Conservation (phyloP, 2,888 invertebrate genomes). For the Ramazzottius varieornatus region DNA sequence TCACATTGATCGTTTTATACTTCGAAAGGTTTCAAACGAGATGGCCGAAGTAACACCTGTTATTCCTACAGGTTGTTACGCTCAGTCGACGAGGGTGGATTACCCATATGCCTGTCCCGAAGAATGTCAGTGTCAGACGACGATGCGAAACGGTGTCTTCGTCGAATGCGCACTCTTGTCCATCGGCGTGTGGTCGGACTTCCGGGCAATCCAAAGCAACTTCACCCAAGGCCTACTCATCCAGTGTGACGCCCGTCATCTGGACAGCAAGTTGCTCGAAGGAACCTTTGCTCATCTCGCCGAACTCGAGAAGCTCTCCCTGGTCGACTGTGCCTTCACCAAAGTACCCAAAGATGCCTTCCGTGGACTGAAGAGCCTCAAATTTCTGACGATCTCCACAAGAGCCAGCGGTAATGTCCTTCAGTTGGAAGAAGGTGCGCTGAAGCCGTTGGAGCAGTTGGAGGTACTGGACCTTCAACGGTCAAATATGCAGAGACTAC, state of each 20-base stretch:
- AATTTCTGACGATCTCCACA: conserved; percentile 5
- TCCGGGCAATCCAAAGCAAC: conserved; percentile 54
- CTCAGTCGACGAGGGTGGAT: not conserved
- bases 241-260: conserved; percentile 31
- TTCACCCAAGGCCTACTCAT: conserved; percentile 51
- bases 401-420: not conserved
- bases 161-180: conserved; percentile 1
- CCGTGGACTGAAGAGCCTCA: conserved; percentile 6
- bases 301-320: conserved; percentile 5
- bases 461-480: conserved; percentile 6
- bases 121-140: not conserved
- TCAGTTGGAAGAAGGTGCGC: not conserved
- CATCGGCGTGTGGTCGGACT: conserved; percentile 33
- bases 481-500: conserved; percentile 4
- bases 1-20: too few relatives aligned
- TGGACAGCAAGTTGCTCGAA: not conserved
- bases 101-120: conserved; percentile 1
- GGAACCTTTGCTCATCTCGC: conserved; percentile 1
- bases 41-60: too few relatives aligned
- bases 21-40: too few relatives aligned
- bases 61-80: too few relatives aligned
- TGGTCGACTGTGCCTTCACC: conserved; percentile 4
- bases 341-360: conserved; percentile 7
- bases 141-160: not conserved
- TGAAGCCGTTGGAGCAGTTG: conserved; percentile 2